Evolutionary conservation across 2,888 invertebrate species (phyloP).

Genomic region (Pollenia labialis): DNA sequence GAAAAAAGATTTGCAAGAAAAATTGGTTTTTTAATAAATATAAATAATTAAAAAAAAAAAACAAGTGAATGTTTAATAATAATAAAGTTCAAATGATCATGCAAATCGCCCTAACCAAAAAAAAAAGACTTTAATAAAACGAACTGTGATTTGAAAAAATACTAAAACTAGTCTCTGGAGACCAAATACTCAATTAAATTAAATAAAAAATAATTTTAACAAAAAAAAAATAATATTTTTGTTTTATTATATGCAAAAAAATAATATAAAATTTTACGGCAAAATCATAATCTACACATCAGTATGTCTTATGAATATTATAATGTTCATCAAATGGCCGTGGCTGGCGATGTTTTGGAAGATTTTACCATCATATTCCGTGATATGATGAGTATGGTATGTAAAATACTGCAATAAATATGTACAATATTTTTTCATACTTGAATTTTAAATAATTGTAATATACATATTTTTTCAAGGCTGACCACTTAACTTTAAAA

Average conservation of each 20-base stretch:
- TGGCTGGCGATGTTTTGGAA: constrained; percentile 89
- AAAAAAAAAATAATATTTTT: constrained; percentile 33
- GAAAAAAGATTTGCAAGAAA: constrained; percentile 24
- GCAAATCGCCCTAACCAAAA: constrained; percentile 11
- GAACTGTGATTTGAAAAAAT: constrained; percentile 64
- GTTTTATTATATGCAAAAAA: background rate
- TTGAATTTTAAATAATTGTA: constrained; percentile 4
- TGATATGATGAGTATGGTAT: constrained; percentile 89
- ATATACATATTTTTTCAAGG: constrained; percentile 11
- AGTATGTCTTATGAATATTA: constrained; percentile 87
- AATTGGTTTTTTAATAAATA: background rate
- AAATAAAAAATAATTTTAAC: background rate
- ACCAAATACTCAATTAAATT: constrained; percentile 10
- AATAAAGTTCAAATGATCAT: constrained; percentile 53
- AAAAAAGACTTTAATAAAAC: constrained; percentile 58
- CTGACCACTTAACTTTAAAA: background rate
- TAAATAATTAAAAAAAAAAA: constrained; percentile 32
- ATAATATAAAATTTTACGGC: constrained; percentile 79
- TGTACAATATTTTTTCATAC: background rate
- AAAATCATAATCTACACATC: constrained; percentile 79
- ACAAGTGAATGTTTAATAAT: constrained; percentile 73
- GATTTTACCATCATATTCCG: constrained; percentile 90
- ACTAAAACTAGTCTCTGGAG: constrained; percentile 36
- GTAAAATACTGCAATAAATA: constrained; percentile 66
- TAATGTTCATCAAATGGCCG: constrained; percentile 86